Base-by-base conservation (phyloP, 2,888 invertebrate species). In the Erebia aethiops region DNA sequence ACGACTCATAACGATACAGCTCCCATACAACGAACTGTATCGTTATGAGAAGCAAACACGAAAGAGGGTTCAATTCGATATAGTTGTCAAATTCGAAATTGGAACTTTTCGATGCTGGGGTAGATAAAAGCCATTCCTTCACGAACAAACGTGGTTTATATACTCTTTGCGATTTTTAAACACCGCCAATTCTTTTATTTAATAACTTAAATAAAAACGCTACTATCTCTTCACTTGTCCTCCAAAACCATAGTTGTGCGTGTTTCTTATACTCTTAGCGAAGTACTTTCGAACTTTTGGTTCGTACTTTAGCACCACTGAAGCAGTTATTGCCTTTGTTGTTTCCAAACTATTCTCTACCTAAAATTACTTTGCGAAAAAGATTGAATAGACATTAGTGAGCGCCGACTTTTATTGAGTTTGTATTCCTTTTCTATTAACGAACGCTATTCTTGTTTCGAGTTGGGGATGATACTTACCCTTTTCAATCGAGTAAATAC, bases 311-410 rank as follows among this genome's bases (percentile, higher is more conserved):
- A 76, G 78, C 80, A 72, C 69, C 72, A 71, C 70, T 70, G 74
- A 74, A 76, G 76, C 78, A 77, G 81, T 81, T 84, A 85, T 83
- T 79, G 79, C 80, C 81, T 78, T 77, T 78, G 80, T 82, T 82
- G 81, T 81, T 84, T 79, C 81, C 79, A 77, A 74, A 74, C 64
- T 74, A 67, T 71, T 82, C 81, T 79, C 82, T 75, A 76, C 79
- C 81, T 79, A 80, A 70, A 70, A 71, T 54, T 71, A 70, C 61
- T 74, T 71, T 60, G 49, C 5, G 60, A 46, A 64, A 71, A 67
- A 74, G 69, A 71, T 67, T 69, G 67, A 69, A 74, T 69, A 63
- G 21, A 71, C 57, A 72, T 67, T 61, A 67, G 67, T 16, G 67
- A 61, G 61, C 41, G 11, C 13, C 18, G 52, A 68, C 64, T 65